Conservation (phyloP, 2,113 vertebrate species). For the Kryptolebias marmoratus region DNA sequence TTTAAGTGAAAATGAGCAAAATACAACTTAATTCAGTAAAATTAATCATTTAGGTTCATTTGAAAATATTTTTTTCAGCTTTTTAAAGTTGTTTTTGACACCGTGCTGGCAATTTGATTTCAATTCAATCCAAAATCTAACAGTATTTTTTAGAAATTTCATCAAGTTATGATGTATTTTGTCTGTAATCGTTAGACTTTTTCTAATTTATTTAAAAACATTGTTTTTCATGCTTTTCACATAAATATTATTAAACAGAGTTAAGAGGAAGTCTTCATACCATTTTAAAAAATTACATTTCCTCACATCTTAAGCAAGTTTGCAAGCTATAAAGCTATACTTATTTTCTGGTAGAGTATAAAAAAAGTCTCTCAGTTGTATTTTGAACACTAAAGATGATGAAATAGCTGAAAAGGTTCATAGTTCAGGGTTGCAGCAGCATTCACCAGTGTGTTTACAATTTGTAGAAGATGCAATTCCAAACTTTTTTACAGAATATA, state of each 20-base stretch:
- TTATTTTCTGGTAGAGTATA: background rate
- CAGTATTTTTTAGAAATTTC: no score
- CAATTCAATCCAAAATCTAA: no score
- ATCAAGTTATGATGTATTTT: no score
- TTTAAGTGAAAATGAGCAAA: background rate
- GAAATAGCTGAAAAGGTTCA: constrained; percentile 7
- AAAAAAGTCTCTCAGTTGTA: background rate
- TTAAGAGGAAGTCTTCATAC: background rate
- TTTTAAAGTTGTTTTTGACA: no score
- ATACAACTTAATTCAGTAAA: background rate
- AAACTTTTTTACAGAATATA: constrained; percentile 44
- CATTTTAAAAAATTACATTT: no score
- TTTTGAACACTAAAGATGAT: constrained; percentile 9
- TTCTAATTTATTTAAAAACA: no score
- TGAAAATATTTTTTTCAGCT: no score
- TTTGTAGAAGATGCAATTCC: constrained; percentile 39
- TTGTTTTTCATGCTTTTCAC: no score
- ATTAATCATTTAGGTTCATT: no score
- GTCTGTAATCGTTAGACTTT: no score
- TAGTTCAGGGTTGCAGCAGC: constrained; percentile 41
- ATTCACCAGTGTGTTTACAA: constrained; percentile 30
- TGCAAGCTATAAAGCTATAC: constrained; percentile 4
- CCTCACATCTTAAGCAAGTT: background rate
- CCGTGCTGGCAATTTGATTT: no score
- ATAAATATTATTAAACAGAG: no score